phyloP scores from a whole-genome alignment of 2,888 invertebrate species.

The Liodrosophila aerea region DNA sequence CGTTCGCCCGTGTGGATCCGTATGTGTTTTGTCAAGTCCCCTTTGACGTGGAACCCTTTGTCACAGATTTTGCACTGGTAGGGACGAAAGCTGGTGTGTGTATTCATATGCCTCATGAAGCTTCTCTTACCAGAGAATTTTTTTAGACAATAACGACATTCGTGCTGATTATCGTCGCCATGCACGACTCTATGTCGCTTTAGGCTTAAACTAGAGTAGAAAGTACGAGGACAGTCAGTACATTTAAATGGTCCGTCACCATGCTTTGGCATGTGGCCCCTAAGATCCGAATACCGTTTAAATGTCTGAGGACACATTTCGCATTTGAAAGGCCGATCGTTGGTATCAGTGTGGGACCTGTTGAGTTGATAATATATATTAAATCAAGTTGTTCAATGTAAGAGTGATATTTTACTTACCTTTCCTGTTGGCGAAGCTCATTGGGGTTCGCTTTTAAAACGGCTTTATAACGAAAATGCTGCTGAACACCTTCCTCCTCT shows the following conservation, averaged over 20 bases:
- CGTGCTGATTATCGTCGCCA: conserved; percentile 7
- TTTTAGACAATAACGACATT: conserved; percentile 18
- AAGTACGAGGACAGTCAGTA: background rate
- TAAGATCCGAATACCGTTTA: conserved; percentile 9
- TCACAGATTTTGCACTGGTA: conserved; percentile 16
- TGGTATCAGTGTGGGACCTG: too few relatives aligned
- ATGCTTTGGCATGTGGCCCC: conserved; percentile 1
- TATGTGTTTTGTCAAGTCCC: conserved; percentile 8
- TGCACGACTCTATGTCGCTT: conserved; percentile 9
- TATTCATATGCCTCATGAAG: conserved; percentile 8
- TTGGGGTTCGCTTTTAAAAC: too few relatives aligned
- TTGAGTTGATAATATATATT: too few relatives aligned
- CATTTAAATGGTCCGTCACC: conserved; percentile 5
- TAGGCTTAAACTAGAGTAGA: background rate
- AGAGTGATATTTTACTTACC: too few relatives aligned
- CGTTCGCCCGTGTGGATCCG: conserved; percentile 15
- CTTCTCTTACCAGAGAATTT: conserved; percentile 7
- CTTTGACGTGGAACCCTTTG: conserved; percentile 3
- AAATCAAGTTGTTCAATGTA: too few relatives aligned
- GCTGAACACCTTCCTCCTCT: too few relatives aligned
- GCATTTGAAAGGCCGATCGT: conserved; percentile 6
- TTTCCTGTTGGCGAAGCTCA: too few relatives aligned
- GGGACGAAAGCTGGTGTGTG: conserved; percentile 10
- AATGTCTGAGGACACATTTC: conserved; percentile 4
- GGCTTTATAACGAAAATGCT: too few relatives aligned